Percentiles rank a stretch among this genome's conserved stretches.
Evolutionary conservation across 2,797 vertebrate species (phyloP).

Genomic region (Onychomys leucogaster): DNA sequence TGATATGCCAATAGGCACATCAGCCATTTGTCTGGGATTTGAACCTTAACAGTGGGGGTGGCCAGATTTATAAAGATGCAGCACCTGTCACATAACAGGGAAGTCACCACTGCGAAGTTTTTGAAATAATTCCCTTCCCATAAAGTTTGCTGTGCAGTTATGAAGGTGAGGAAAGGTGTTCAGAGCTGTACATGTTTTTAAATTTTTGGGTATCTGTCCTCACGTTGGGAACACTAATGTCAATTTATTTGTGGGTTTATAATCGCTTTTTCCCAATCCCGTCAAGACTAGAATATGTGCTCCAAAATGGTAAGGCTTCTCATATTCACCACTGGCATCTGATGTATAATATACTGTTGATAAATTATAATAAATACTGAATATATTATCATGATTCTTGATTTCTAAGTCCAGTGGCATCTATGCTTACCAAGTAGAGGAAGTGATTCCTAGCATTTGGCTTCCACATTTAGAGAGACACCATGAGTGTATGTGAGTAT

Average conservation of each 20-base stretch:
- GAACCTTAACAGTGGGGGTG: neutral
- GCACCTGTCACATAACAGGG: too few species aligned
- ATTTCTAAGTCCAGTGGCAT: neutral
- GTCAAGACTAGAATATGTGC: neutral
- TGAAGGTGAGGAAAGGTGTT: neutral
- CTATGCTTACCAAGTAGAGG: neutral
- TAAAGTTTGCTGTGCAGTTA: too few species aligned
- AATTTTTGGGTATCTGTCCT: neutral
- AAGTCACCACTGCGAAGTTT: neutral
- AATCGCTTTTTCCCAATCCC: neutral
- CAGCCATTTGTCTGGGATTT: neutral
- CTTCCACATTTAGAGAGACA: neutral
- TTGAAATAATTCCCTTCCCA: too few species aligned
- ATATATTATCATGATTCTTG: neutral
- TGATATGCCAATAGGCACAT: neutral
- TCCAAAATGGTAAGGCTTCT: neutral
- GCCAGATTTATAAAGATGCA: neutral
- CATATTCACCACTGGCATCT: neutral
- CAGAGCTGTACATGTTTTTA: neutral
- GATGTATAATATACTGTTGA: neutral
- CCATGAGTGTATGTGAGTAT: neutral
- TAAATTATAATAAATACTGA: neutral
- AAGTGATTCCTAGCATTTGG: neutral
- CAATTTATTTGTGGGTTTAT: neutral
- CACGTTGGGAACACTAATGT: neutral